These are phyloP conservation scores for Luscinia luscinia DNA, from an alignment of 2,797 vertebrate species.

Conservation along the genomic window DNA sequence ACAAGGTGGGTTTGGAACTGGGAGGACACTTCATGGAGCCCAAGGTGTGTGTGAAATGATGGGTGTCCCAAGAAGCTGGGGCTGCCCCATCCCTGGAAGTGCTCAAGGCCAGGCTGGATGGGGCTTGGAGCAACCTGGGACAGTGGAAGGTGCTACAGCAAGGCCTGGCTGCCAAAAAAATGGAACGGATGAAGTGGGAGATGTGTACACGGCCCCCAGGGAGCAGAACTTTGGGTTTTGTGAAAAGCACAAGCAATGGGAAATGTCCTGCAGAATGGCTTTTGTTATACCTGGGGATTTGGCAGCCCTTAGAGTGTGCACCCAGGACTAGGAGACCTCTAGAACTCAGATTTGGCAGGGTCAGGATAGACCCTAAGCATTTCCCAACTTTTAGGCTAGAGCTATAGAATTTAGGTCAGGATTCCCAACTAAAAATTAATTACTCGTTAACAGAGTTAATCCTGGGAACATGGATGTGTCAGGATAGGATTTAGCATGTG, in stretches of 20 bases:
- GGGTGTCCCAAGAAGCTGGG: not conserved
- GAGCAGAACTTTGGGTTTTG: rapidly evolving
- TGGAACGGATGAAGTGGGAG: not conserved
- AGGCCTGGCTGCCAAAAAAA: not conserved
- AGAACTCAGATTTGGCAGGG: not conserved
- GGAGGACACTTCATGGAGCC: not conserved
- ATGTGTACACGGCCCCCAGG: rapidly evolving
- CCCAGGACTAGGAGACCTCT: not conserved
- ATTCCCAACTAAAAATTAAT: not conserved
- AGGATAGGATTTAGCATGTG: not conserved
- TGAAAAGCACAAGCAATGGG: not conserved
- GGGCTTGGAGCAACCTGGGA: not conserved
- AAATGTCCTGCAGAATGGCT: not conserved
- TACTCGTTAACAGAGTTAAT: not conserved
- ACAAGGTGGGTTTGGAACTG: not conserved
- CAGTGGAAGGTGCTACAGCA: not conserved
- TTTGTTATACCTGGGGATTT: not conserved
- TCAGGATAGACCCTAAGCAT: not conserved
- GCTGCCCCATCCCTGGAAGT: not conserved
- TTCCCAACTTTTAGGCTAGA: not conserved
- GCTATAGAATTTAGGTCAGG: not conserved
- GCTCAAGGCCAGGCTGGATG: not conserved
- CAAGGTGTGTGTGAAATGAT: not conserved
- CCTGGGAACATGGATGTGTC: not conserved
- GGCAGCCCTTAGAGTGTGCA: not conserved